These are phyloP conservation scores for Anhinga rufa DNA, from an alignment of 2,113 vertebrate genomes.

Conservation along the genomic window DNA sequence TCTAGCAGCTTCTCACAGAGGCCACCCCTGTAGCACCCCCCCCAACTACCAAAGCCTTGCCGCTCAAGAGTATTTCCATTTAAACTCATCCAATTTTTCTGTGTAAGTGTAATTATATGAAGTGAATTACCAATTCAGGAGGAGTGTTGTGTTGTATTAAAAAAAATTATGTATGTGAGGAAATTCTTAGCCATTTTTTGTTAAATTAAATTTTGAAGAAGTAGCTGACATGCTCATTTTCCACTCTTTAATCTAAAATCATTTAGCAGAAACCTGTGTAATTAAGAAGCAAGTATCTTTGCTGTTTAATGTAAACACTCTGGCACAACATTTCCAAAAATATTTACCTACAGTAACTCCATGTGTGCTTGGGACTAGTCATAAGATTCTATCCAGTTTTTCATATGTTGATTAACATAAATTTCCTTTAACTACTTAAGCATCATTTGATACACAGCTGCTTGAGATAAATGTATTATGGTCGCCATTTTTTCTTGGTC, in stretches of 20 bases:
- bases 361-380: background rate
- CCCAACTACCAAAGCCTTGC: too few species aligned
- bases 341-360: background rate
- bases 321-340: background rate
- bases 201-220: background rate
- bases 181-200: background rate
- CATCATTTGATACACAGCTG: background rate
- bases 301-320: background rate
- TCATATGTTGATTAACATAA: background rate
- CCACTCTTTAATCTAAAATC: background rate
- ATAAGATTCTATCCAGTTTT: background rate
- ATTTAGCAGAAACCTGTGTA: background rate
- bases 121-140: background rate
- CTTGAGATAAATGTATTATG: background rate
- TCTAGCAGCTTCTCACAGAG: too few species aligned
- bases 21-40: too few species aligned
- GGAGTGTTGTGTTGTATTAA: background rate
- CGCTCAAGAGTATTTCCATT: background rate
- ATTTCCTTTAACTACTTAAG: background rate
- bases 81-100: background rate
- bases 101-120: background rate
- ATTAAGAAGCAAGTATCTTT: background rate
- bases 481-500: background rate
- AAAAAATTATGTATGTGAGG: background rate
- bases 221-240: background rate